Evolutionary conservation across 2,888 invertebrate genomes (phyloP).

Genomic region (Cheilosia variabilis): DNA sequence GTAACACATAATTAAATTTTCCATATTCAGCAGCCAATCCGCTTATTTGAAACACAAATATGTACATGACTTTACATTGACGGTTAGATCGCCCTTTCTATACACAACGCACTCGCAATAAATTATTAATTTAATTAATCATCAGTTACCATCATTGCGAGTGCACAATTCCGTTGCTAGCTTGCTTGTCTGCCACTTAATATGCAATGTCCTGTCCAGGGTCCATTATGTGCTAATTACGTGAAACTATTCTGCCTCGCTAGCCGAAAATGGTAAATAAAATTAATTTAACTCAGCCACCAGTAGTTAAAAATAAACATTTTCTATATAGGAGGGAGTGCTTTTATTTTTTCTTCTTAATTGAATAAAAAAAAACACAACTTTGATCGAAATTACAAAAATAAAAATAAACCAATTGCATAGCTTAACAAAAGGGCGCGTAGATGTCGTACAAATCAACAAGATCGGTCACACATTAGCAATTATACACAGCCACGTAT

Average conservation of each 20-base stretch:
- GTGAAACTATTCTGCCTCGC: constrained; percentile 41
- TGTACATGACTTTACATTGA: neutral
- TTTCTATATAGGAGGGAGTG: constrained; percentile 17
- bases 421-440: constrained; percentile 9
- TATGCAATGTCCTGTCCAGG: constrained; percentile 45
- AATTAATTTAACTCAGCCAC: constrained; percentile 29
- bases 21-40: neutral
- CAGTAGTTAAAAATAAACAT: neutral
- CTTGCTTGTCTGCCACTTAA: constrained; percentile 49
- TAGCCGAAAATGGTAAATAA: constrained; percentile 40
- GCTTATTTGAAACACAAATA: neutral
- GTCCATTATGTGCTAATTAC: constrained; percentile 49
- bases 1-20: neutral
- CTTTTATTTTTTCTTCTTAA: constrained; percentile 1
- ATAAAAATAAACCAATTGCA: constrained; percentile 29
- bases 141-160: constrained; percentile 30
- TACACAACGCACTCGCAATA: constrained; percentile 6
- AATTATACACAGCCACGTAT: constrained; percentile 3
- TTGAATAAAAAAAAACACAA: constrained; percentile 14
- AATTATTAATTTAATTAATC: constrained; percentile 58
- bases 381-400: constrained; percentile 37
- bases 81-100: neutral
- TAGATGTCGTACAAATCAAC: constrained; percentile 8
- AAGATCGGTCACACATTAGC: constrained; percentile 6
- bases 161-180: constrained; percentile 32